A percentile compares a stretch with the other conserved stretches of the same genome.
Conservation (phyloP, 2,113 vertebrate species). For the Dendrocopos noguchii region DNA sequence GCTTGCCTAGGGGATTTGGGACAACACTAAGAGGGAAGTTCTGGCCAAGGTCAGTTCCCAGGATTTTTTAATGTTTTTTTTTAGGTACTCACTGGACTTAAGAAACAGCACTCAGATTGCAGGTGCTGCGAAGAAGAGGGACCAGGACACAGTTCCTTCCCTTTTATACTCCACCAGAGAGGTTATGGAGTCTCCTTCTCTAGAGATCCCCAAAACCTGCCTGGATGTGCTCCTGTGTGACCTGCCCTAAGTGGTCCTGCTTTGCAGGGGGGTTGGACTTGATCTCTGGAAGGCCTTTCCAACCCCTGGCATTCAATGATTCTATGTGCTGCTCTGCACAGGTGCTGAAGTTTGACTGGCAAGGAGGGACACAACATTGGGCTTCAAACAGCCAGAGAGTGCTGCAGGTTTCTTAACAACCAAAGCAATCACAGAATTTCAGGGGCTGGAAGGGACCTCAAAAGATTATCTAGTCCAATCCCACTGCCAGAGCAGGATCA, state of each 20-base stretch:
- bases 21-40: background rate
- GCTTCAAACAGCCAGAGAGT: background rate
- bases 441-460: no score
- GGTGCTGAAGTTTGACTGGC: background rate
- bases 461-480: no score
- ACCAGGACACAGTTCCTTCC: background rate
- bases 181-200: no score
- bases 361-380: background rate
- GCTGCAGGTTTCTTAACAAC: background rate
- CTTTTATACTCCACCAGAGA: background rate
- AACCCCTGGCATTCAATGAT: no score
- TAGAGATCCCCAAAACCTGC: no score
- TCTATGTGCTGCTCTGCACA: fast-evolving
- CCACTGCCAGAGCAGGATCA: no score
- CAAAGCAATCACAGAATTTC: background rate
- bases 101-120: background rate
- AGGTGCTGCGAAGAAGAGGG: fast-evolving
- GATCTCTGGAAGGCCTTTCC: no score
- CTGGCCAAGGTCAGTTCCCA: background rate
- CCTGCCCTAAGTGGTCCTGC: no score
- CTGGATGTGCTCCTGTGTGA: no score
- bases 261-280: no score
- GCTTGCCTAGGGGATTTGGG: no score
- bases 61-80: fast-evolving
- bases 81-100: background rate